Conservation (phyloP, 1,140 invertebrate genomes). For the Agrilus planipennis region DNA sequence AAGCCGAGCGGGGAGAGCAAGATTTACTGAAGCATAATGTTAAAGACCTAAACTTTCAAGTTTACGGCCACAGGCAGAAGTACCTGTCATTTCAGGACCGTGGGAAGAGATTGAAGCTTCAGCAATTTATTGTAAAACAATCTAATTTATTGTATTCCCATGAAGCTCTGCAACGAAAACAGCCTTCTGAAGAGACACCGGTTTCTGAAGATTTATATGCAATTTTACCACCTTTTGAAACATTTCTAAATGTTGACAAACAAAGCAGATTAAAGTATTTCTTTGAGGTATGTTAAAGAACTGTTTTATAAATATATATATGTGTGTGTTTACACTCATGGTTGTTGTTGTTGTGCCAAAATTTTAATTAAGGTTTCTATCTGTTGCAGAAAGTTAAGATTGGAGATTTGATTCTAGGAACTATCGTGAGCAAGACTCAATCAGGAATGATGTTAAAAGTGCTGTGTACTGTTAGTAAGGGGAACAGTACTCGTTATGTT, state of each 20-base stretch:
- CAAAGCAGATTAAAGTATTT: conserved; percentile 60
- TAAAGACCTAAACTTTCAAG: conserved; percentile 54
- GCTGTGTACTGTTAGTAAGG: conserved; percentile 57
- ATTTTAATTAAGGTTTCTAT: conserved; percentile 6
- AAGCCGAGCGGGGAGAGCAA: conserved; percentile 61
- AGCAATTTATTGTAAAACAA: conserved; percentile 73
- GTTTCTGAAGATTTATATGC: conserved; percentile 57
- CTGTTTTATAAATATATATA: no score
- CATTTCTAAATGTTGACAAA: conserved; percentile 62
- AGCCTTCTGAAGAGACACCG: conserved; percentile 32
- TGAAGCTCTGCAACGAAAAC: conserved; percentile 13
- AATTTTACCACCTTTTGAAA: conserved; percentile 75
- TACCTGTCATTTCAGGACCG: conserved; percentile 66
- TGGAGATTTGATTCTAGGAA: conserved; percentile 73
- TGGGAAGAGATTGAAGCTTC: conserved; percentile 66
- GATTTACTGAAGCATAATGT: conserved; percentile 55
- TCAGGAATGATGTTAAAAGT: conserved; percentile 69
- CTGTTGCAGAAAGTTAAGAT: conserved; percentile 57
- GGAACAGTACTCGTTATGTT: conserved; percentile 58
- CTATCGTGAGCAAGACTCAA: conserved; percentile 58
- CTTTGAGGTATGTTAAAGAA: conserved; percentile 51
- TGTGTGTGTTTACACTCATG: no score
- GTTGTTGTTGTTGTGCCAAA: no score
- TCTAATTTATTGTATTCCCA: conserved; percentile 52
- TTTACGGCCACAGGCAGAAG: conserved; percentile 66